These are phyloP conservation scores for Malurus cyaneus DNA, from an alignment of 2,113 vertebrate species.

Conservation along the genomic window DNA sequence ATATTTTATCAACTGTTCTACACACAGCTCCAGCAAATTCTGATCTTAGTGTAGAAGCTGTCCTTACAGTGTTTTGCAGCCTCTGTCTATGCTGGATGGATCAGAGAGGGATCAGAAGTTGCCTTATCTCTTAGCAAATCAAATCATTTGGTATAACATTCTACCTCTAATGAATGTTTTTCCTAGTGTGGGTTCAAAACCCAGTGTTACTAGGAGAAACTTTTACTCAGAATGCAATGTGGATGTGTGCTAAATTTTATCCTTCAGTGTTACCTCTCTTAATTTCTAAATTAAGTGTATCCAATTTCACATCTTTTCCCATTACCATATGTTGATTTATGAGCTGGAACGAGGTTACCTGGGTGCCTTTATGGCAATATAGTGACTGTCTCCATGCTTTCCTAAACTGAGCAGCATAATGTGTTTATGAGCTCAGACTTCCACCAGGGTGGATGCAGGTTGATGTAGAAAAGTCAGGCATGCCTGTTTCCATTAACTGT, in stretches of 20 bases:
- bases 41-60: neutral
- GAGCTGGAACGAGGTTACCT: neutral
- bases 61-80: neutral
- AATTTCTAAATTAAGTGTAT: neutral
- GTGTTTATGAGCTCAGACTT: neutral
- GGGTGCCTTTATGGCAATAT: neutral
- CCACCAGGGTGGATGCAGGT: neutral
- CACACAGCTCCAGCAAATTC: neutral
- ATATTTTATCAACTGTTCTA: neutral
- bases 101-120: neutral
- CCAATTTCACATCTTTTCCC: neutral
- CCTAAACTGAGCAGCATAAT: neutral
- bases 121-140: neutral
- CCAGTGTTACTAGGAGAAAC: neutral
- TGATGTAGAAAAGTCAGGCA: neutral
- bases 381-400: neutral
- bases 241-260: neutral
- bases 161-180: neutral
- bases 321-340: neutral
- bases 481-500: neutral
- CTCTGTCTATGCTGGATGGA: neutral
- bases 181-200: neutral
- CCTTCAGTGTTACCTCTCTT: accelerated
- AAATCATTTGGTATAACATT: no score
- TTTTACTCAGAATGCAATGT: neutral